Percentiles rank a stretch among this genome's conserved stretches.
Evolutionary conservation across 35 echinoderm and acorn worm genomes (phyloP).

Genomic region (Chiridota heheva): DNA sequence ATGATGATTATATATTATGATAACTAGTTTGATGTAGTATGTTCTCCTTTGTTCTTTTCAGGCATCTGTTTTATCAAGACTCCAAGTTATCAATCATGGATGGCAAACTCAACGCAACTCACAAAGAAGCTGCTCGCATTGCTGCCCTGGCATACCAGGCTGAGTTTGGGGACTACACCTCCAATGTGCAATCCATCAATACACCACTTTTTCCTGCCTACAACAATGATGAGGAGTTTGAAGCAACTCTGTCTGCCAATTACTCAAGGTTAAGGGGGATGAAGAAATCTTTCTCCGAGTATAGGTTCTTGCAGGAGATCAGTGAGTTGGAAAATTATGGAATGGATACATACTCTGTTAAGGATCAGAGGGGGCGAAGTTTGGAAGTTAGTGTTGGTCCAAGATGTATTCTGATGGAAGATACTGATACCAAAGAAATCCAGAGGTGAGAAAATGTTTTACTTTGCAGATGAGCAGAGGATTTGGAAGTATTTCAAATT

Average conservation of each 20-base stretch:
- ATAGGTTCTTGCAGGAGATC: conserved; percentile 58
- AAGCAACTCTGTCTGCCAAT: conserved; percentile 42
- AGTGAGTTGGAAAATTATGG: conserved; percentile 60
- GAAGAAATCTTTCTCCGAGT: conserved; percentile 41
- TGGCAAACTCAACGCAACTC: conserved; percentile 40
- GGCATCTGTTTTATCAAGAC: conserved; percentile 83
- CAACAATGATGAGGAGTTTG: conserved; percentile 34
- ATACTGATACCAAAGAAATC: conserved; percentile 9
- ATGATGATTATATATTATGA: too few relatives aligned
- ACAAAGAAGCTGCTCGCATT: conserved; percentile 65
- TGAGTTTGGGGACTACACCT: conserved; percentile 60
- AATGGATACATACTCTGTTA: conserved; percentile 58
- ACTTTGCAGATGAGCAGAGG: neutral
- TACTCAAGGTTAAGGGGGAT: conserved; percentile 69
- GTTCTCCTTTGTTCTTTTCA: conserved; percentile 44
- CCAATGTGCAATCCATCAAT: conserved; percentile 18
- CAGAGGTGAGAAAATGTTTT: conserved; percentile 38
- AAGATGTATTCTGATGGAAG: conserved; percentile 43
- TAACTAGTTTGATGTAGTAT: too few relatives aligned
- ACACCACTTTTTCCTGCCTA: conserved; percentile 31
- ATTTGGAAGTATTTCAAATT: too few relatives aligned
- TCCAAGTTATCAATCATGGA: conserved; percentile 54
- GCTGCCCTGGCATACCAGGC: conserved; percentile 67
- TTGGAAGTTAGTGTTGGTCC: conserved; percentile 59
- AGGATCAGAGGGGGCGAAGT: conserved; percentile 21